These are phyloP conservation scores for Strigamia crassipes DNA, from an alignment of 2,888 invertebrate genomes.

Conservation along the genomic window DNA sequence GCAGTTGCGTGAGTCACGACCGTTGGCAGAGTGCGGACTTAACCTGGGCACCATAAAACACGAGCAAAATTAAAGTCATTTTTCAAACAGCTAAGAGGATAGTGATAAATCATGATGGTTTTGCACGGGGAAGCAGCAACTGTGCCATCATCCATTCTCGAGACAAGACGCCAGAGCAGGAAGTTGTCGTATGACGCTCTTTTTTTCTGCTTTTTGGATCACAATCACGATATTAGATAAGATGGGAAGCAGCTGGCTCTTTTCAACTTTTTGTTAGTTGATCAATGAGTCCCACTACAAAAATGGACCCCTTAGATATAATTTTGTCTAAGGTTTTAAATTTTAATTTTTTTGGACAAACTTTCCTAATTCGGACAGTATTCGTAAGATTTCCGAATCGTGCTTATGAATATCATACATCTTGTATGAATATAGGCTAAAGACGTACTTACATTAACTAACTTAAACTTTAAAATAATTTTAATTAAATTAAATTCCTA, in stretches of 20 bases:
- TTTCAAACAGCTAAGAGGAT: not conserved
- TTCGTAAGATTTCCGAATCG: too few species aligned
- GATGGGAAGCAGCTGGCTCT: not conserved
- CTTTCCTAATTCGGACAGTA: too few species aligned
- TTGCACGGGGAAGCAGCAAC: not conserved
- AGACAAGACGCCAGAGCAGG: not conserved
- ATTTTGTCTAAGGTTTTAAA: too few species aligned
- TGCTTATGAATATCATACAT: too few species aligned
- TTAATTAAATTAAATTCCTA: too few species aligned
- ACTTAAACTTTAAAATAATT: too few species aligned
- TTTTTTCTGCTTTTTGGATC: not conserved
- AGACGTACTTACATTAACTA: too few species aligned
- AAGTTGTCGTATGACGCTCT: not conserved
- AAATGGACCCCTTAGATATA: too few species aligned
- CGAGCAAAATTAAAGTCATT: not conserved
- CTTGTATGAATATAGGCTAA: too few species aligned
- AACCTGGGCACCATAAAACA: not conserved
- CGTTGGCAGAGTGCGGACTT: not conserved
- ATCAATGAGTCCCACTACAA: too few species aligned
- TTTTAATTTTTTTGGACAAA: too few species aligned
- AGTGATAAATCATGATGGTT: not conserved
- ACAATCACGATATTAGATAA: not conserved
- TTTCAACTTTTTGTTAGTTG: too few species aligned
- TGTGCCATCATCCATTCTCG: constrained; percentile 10
- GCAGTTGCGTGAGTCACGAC: not conserved